Evolutionary conservation across 2,113 vertebrate genomes (phyloP).

Genomic region (Tragelaphus scriptus): DNA sequence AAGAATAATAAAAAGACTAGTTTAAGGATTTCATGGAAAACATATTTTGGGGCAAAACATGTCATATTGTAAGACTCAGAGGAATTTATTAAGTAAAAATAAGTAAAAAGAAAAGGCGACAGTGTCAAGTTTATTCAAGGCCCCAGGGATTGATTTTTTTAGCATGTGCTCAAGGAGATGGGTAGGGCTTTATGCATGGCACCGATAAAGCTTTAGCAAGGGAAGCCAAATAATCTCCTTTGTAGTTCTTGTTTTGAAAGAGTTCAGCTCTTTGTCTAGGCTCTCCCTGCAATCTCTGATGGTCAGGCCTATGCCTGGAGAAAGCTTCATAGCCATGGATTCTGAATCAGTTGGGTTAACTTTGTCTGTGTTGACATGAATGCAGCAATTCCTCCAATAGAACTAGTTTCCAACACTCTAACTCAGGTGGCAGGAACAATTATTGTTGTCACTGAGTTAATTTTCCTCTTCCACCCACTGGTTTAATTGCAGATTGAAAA

Average conservation of each 20-base stretch:
- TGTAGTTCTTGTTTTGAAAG: neutral
- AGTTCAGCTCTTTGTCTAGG: neutral
- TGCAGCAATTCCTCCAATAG: neutral
- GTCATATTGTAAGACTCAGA: neutral
- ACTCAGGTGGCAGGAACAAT: neutral
- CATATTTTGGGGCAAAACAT: neutral
- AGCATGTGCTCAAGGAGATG: neutral
- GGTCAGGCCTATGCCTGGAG: neutral
- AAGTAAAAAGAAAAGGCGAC: neutral
- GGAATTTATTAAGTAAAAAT: neutral
- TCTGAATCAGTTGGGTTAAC: neutral
- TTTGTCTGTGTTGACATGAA: neutral
- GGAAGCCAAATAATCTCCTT: neutral
- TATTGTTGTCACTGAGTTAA: neutral
- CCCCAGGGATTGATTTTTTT: conserved; percentile 28
- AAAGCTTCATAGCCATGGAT: neutral
- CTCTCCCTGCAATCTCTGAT: neutral
- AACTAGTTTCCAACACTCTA: neutral
- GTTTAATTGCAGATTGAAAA: neutral
- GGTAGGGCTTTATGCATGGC: neutral
- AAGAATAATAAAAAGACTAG: neutral
- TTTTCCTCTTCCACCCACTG: neutral
- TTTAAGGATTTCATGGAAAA: conserved; percentile 22
- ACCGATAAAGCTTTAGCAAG: neutral
- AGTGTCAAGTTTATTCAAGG: neutral